phyloP scores from a whole-genome alignment of 2,797 vertebrate genomes.

The Onychomys arenicola region DNA sequence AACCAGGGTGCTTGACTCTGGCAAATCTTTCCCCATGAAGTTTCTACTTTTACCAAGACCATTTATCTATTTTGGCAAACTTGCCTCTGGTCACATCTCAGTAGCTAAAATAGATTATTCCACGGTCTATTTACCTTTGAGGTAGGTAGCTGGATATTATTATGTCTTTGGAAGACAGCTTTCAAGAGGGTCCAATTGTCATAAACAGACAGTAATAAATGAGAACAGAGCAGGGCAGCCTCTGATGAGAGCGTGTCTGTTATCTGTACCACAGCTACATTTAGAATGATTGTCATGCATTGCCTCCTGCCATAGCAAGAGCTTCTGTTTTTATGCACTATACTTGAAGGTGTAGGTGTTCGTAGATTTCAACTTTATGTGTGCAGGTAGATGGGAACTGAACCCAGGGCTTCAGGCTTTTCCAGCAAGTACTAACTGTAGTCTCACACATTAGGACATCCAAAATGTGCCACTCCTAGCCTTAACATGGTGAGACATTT shows the following conservation, averaged over 20 bases:
- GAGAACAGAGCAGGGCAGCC: not conserved
- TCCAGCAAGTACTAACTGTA: not conserved
- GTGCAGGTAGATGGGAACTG: too few relatives aligned
- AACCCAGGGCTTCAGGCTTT: not conserved
- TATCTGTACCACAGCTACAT: not conserved
- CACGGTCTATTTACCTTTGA: not conserved
- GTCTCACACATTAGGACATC: not conserved
- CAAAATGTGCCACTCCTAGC: not conserved
- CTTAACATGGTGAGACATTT: not conserved
- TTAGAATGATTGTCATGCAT: not conserved
- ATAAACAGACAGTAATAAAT: not conserved
- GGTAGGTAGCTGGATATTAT: not conserved
- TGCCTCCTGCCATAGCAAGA: not conserved
- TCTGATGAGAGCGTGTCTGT: not conserved
- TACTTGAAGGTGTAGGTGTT: not conserved
- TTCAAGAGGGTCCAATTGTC: not conserved
- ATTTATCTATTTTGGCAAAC: not conserved
- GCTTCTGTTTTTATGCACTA: not conserved
- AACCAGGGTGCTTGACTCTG: not conserved
- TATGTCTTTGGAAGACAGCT: not conserved
- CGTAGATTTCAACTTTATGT: not conserved
- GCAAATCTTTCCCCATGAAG: not conserved
- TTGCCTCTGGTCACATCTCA: not conserved
- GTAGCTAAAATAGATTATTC: not conserved
- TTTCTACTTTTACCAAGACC: not conserved